Percentiles rank a stretch among this genome's conserved stretches.
Conservation (phyloP, 30 jellyfish, hydroid and myxozoan genomes). For the Rhopilema esculentum region DNA sequence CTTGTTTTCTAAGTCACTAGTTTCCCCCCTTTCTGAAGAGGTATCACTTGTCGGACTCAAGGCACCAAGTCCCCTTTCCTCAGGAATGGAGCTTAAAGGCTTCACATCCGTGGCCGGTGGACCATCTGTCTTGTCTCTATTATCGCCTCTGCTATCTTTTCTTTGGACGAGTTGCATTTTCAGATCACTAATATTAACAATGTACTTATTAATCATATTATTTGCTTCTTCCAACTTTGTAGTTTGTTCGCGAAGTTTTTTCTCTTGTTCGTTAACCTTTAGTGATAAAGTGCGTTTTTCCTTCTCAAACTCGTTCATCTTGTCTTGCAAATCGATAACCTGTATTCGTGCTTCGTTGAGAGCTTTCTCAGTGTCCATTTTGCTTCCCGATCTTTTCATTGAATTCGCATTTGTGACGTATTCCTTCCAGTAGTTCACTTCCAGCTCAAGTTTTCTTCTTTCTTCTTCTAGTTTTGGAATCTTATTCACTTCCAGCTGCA, state of each 20-base stretch:
- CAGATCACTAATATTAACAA: slow-evolving; percentile 77
- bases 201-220: slow-evolving; percentile 78
- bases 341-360: slow-evolving; percentile 72
- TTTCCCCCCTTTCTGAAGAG: slow-evolving; percentile 64
- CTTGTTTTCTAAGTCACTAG: slow-evolving; percentile 86
- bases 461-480: slow-evolving; percentile 91
- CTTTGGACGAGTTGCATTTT: slow-evolving; percentile 49
- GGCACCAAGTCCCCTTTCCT: slow-evolving; percentile 53
- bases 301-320: slow-evolving; percentile 85
- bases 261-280: slow-evolving; percentile 59
- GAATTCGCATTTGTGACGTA: slow-evolving; percentile 91
- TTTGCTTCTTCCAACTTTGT: slow-evolving; percentile 80
- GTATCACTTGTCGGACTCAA: slow-evolving; percentile 50
- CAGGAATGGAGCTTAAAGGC: slow-evolving; percentile 18
- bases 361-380: slow-evolving; percentile 76
- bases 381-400: slow-evolving; percentile 71
- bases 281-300: slow-evolving; percentile 37
- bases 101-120: slow-evolving; percentile 51
- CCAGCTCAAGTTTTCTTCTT: slow-evolving; percentile 90
- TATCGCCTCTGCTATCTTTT: slow-evolving; percentile 19
- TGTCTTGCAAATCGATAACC: slow-evolving; percentile 84
- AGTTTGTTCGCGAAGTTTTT: slow-evolving; percentile 74
- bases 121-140: slow-evolving; percentile 39
- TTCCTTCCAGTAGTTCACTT: slow-evolving; percentile 98
- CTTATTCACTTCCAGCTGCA: slow-evolving; percentile 75